Conservation (phyloP, 2,113 vertebrate genomes). For the Hirundichthys speculiger region DNA sequence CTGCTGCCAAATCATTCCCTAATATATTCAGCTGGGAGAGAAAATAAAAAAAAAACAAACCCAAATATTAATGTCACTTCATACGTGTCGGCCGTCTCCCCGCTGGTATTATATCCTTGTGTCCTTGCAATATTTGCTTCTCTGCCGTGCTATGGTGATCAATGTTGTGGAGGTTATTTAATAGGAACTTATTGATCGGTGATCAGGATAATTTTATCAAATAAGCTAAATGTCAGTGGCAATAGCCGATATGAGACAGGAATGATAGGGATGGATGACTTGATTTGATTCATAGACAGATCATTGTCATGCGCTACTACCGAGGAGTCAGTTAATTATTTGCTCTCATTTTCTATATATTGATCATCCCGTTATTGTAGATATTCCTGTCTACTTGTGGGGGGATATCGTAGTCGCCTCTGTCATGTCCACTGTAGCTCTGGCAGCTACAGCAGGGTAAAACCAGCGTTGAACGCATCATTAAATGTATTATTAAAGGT, state of each 20-base stretch:
- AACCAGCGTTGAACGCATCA: too few relatives aligned
- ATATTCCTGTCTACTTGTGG: too few relatives aligned
- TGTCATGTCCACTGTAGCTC: too few relatives aligned
- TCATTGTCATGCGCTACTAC: slow-evolving; percentile 25
- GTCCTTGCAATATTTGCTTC: slow-evolving; percentile 13
- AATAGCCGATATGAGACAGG: slow-evolving; percentile 40
- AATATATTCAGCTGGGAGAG: slow-evolving; percentile 25
- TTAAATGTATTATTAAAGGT: too few relatives aligned
- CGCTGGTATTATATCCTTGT: not conserved
- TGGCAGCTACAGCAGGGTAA: too few relatives aligned
- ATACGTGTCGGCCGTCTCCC: slow-evolving; percentile 5
- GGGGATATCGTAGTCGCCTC: too few relatives aligned
- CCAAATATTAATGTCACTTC: slow-evolving; percentile 38
- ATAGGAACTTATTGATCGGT: slow-evolving; percentile 55
- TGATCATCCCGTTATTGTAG: too few relatives aligned
- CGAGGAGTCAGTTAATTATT: slow-evolving; percentile 9
- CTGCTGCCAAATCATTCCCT: slow-evolving; percentile 27
- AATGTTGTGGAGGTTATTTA: slow-evolving; percentile 52
- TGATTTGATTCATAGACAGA: slow-evolving; percentile 46
- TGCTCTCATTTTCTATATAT: too few relatives aligned
- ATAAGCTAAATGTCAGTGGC: slow-evolving; percentile 48
- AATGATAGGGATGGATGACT: slow-evolving; percentile 17
- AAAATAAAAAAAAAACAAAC: slow-evolving; percentile 19
- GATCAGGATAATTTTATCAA: slow-evolving; percentile 59
- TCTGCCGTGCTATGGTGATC: slow-evolving; percentile 23